Evolutionary conservation across 2,113 vertebrate genomes (phyloP).

Genomic region (Hippocampus abdominalis): DNA sequence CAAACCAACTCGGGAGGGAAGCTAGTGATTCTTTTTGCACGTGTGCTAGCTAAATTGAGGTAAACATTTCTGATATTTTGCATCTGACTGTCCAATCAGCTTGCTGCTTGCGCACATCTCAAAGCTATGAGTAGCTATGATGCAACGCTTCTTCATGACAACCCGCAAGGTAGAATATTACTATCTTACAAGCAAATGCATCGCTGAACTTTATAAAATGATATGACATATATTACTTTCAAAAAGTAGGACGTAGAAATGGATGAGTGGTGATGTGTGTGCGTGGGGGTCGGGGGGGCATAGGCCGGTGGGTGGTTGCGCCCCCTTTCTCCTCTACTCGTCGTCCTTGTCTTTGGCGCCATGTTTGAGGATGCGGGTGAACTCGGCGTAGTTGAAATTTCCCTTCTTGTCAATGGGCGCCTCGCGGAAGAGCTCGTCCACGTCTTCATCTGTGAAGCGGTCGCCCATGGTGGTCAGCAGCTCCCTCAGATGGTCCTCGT

Average conservation of each 20-base stretch:
- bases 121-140: slow-evolving; percentile 10
- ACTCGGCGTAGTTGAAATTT: slow-evolving; percentile 98
- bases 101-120: slow-evolving; percentile 10
- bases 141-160: slow-evolving; percentile 8
- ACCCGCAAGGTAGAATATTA: slow-evolving; percentile 14
- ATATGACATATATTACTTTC: background rate
- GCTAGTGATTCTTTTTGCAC: slow-evolving; percentile 24
- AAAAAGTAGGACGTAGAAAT: slow-evolving; percentile 14
- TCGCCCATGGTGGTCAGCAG: slow-evolving; percentile 99
- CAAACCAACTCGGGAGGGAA: slow-evolving; percentile 17
- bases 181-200: slow-evolving; percentile 10
- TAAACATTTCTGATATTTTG: slow-evolving; percentile 38
- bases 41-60: slow-evolving; percentile 33
- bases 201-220: background rate
- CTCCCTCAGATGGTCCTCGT: slow-evolving; percentile 93
- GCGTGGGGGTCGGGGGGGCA: background rate
- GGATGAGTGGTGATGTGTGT: slow-evolving; percentile 20
- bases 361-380: slow-evolving; percentile 97
- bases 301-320: slow-evolving; percentile 1
- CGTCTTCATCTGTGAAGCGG: slow-evolving; percentile 95
- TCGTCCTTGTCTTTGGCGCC: slow-evolving; percentile 87
- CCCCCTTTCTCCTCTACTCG: slow-evolving; percentile 53
- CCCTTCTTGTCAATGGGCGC: slow-evolving; percentile 97
- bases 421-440: slow-evolving; percentile 97
- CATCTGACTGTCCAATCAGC: slow-evolving; percentile 22